Conservation (phyloP, 92 coral and sea anemone species). For the Isaurus tuberculatus region DNA sequence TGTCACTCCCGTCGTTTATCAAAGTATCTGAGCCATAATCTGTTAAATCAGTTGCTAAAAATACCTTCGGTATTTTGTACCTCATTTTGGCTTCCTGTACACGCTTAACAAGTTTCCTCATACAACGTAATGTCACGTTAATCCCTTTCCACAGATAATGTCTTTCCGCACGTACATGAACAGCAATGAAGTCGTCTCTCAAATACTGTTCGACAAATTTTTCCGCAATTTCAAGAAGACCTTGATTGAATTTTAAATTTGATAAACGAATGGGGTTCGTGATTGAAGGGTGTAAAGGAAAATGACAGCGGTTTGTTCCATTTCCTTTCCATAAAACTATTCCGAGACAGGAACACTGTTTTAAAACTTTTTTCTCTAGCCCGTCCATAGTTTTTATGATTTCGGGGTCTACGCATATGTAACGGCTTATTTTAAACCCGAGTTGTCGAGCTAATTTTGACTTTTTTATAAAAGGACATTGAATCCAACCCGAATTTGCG, state of each 20-base stretch:
- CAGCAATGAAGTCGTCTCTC: slow-evolving; percentile 75
- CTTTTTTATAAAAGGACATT: slow-evolving; percentile 84
- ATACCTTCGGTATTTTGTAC: slow-evolving; percentile 58
- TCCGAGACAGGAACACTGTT: slow-evolving; percentile 86
- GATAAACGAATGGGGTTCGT: slow-evolving; percentile 71
- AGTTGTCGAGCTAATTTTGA: slow-evolving; percentile 88
- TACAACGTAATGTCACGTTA: slow-evolving; percentile 84
- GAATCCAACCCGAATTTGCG: slow-evolving; percentile 84
- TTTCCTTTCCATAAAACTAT: slow-evolving; percentile 94
- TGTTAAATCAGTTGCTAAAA: slow-evolving; percentile 91
- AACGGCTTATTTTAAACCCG: slow-evolving; percentile 89
- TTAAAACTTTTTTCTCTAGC: slow-evolving; percentile 80
- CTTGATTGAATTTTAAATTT: slow-evolving; percentile 79
- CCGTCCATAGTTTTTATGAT: slow-evolving; percentile 75
- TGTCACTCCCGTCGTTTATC: slow-evolving; percentile 58
- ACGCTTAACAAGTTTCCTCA: slow-evolving; percentile 78
- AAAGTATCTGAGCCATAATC: slow-evolving; percentile 94
- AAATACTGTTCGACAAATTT: slow-evolving; percentile 68
- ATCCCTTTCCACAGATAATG: slow-evolving; percentile 81
- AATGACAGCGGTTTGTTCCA: slow-evolving; percentile 81
- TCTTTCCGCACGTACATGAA: slow-evolving; percentile 94
- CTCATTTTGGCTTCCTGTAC: slow-evolving; percentile 66
- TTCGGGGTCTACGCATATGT: slow-evolving; percentile 96
- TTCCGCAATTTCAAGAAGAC: slow-evolving; percentile 74
- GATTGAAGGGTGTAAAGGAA: slow-evolving; percentile 72